Conservation (phyloP, 2,113 vertebrate species). For the Pogonocichla stellata region DNA sequence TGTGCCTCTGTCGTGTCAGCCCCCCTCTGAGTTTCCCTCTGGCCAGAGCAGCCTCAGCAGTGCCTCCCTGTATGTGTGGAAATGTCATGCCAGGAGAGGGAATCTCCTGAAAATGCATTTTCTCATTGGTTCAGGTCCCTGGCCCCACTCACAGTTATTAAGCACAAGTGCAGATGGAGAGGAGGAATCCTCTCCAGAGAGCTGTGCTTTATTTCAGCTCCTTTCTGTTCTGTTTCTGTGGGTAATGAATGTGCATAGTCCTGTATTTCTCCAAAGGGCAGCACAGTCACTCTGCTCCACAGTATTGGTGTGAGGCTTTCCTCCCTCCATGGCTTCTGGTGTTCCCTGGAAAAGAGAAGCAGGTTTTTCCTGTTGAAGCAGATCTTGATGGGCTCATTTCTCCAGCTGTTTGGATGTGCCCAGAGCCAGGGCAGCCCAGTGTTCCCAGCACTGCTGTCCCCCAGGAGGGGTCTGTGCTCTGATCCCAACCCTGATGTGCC, state of each 20-base stretch:
- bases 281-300: not conserved
- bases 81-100: not conserved
- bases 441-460: not conserved
- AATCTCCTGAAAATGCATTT: not conserved
- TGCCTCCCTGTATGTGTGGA: rapidly evolving
- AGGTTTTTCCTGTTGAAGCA: not conserved
- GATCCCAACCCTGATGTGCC: not conserved
- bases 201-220: not conserved
- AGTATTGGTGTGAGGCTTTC: rapidly evolving
- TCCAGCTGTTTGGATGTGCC: not conserved
- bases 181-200: not conserved
- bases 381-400: not conserved
- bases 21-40: not conserved
- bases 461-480: not conserved
- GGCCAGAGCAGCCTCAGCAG: not conserved
- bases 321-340: not conserved
- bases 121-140: not conserved
- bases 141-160: not conserved
- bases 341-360: not conserved
- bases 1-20: not conserved
- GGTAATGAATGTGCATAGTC: not conserved
- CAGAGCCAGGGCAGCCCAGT: rapidly evolving
- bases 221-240: not conserved
- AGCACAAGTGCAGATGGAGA: not conserved
- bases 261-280: not conserved